Evolutionary conservation across 35 echinoderm and acorn worm genomes (phyloP), one percentile per base, ranked within the genome.

Genomic region (Ophioderma brevispina): DNA sequence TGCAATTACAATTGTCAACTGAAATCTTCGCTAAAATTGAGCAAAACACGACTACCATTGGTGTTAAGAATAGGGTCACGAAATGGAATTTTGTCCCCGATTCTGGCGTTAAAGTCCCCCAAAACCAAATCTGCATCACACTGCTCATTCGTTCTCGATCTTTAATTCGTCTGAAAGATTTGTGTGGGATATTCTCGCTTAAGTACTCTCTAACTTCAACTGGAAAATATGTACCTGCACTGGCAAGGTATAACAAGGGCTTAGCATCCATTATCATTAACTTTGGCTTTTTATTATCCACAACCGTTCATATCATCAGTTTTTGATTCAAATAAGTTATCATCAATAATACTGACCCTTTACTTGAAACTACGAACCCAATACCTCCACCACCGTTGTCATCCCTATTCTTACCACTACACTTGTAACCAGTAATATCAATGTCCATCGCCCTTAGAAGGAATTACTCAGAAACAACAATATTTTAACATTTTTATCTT

Each of bases 61-160:
- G 40, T 14, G 33, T 84, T 84, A 36, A 49, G 18, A 8, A 84
- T 25, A 10, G 81, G 81, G 35, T 84, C 81, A 32, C 81, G 40
- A 84, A 21, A 13, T 13, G 25, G 33, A 55, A 55, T 55, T 6
- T 0, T 19, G n/a, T 11, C 33, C 0, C 81, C 81, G 1, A 84
- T 84, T 55, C 81, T 84, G 13, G 81, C 81, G 23, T 84, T 84
- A 55, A 84, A 84, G 55, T 84, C 81, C 11, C 81, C 81, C 55
- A 84, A 84, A 33, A 84, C 39, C 32, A 84, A 28, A 84, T 55
- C 32, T 55, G 81, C 40, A 33, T 84, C 81, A 70, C 23, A 2
- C 2, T 70, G 17, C 1, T 84, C 25, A 55, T 84, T 36, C 14
- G n/a, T 37, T 41, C 39, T 84, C 81, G 55, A 84, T 84, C 32